Evolutionary conservation across 2,113 vertebrate genomes (phyloP).

Genomic region (Myotis yumanensis): DNA sequence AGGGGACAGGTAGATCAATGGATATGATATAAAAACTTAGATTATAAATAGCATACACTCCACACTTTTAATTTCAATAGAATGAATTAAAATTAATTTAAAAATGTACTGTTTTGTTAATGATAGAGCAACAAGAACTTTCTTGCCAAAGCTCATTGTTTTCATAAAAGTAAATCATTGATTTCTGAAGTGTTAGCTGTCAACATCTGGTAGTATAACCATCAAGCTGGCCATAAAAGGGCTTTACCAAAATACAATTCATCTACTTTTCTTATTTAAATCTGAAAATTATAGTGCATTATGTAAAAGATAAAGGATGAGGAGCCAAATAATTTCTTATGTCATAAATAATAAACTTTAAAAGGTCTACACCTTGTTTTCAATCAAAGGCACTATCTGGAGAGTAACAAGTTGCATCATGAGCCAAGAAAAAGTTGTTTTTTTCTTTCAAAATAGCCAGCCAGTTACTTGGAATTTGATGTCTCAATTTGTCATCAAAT

Average conservation of each 20-base stretch:
- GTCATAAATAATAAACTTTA: constrained; percentile 41
- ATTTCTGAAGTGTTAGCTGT: constrained; percentile 41
- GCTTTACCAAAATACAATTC: constrained; percentile 39
- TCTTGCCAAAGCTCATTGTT: constrained; percentile 56
- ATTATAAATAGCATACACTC: constrained; percentile 45
- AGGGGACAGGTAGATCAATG: constrained; percentile 1
- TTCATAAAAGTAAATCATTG: constrained; percentile 37
- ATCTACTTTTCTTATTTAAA: constrained; percentile 52
- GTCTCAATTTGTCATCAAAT: constrained; percentile 15
- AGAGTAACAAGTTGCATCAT: constrained; percentile 32
- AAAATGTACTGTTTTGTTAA: constrained; percentile 52
- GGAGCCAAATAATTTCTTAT: constrained; percentile 51
- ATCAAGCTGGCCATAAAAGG: constrained; percentile 42
- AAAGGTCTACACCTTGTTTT: constrained; percentile 54
- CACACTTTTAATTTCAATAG: constrained; percentile 55
- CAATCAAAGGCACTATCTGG: constrained; percentile 72
- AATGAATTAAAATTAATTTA: constrained; percentile 60
- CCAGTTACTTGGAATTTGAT: neutral
- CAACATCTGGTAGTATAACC: neutral
- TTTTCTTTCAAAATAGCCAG: neutral
- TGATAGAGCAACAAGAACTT: constrained; percentile 61
- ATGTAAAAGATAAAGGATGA: constrained; percentile 6
- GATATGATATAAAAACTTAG: constrained; percentile 55
- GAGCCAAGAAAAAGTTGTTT: neutral
- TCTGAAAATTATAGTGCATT: constrained; percentile 32